phyloP scores from a whole-genome alignment of 2,888 invertebrate genomes.

The Tillus elongatus region DNA sequence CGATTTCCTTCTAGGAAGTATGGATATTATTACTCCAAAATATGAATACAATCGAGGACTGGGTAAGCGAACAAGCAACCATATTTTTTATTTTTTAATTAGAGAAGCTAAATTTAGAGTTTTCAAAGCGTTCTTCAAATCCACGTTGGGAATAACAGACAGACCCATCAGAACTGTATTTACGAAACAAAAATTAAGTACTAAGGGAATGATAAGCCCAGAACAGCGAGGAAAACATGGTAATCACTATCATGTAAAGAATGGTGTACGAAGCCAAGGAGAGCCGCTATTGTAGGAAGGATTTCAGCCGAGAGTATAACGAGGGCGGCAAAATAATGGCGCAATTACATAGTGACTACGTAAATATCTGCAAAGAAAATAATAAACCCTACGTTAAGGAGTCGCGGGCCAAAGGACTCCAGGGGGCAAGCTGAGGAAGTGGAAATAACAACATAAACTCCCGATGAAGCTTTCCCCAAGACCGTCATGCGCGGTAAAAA shows the following conservation, averaged over 20 bases:
- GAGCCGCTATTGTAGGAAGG: conserved; percentile 22
- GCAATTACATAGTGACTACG: conserved; percentile 23
- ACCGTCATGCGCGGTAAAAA: too few relatives aligned
- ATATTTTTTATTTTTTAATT: conserved; percentile 18
- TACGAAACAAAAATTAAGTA: conserved; percentile 10
- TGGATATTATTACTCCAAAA: conserved; percentile 17
- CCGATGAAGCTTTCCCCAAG: too few relatives aligned
- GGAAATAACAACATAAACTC: too few relatives aligned
- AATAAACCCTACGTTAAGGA: too few relatives aligned
- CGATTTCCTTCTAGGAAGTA: conserved; percentile 18
- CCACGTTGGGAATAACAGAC: conserved; percentile 16
- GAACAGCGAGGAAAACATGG: conserved; percentile 15
- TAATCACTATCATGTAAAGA: conserved; percentile 16
- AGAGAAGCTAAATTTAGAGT: conserved; percentile 13
- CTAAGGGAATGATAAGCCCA: conserved; percentile 14
- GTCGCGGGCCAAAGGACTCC: too few relatives aligned
- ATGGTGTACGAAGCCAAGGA: conserved; percentile 21
- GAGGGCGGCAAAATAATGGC: conserved; percentile 23
- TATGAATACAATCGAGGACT: conserved; percentile 17
- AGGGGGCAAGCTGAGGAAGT: too few relatives aligned
- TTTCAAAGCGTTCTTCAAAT: conserved; percentile 17
- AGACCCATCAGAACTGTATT: conserved; percentile 19
- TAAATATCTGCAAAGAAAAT: conserved; percentile 15
- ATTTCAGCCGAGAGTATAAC: conserved; percentile 21
- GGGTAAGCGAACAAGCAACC: conserved; percentile 15